phyloP scores from a whole-genome alignment of 2,113 vertebrate genomes.

The Nyctibius bracteatus region DNA sequence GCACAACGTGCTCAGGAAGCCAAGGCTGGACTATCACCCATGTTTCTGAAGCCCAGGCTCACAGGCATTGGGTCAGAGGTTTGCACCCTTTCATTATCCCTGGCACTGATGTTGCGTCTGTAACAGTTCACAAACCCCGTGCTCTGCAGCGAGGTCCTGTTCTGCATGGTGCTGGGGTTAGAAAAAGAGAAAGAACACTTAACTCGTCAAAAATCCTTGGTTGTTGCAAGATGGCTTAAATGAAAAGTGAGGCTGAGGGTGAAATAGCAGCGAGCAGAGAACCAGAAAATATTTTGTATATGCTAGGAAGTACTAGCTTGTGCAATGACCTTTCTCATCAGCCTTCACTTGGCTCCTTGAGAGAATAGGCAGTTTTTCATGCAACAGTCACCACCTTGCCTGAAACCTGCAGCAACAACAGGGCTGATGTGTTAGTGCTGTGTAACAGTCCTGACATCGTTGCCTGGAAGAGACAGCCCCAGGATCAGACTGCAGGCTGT shows the following conservation, averaged over 20 bases:
- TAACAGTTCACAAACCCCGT: background rate
- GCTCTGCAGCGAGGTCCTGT: rapidly evolving
- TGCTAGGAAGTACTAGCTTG: background rate
- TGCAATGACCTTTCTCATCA: background rate
- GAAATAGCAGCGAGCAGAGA: background rate
- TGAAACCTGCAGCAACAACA: background rate
- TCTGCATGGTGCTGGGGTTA: background rate
- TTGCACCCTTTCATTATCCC: background rate
- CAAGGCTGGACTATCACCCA: background rate
- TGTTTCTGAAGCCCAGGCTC: background rate
- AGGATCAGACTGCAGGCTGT: background rate
- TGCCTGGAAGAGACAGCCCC: background rate
- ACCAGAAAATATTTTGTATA: background rate
- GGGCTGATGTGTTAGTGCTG: background rate
- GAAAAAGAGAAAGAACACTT: background rate
- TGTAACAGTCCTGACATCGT: background rate
- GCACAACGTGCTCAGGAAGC: background rate
- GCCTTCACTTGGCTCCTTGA: background rate
- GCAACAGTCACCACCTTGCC: background rate
- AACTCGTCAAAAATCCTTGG: background rate
- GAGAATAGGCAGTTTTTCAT: background rate
- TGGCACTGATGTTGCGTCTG: background rate
- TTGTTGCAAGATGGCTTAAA: background rate
- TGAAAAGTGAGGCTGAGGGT: background rate
- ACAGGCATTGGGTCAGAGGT: background rate